A percentile compares a stretch with the other conserved stretches of the same genome.
Evolutionary conservation across 2,113 vertebrate genomes (phyloP).

Genomic region (Meles meles): DNA sequence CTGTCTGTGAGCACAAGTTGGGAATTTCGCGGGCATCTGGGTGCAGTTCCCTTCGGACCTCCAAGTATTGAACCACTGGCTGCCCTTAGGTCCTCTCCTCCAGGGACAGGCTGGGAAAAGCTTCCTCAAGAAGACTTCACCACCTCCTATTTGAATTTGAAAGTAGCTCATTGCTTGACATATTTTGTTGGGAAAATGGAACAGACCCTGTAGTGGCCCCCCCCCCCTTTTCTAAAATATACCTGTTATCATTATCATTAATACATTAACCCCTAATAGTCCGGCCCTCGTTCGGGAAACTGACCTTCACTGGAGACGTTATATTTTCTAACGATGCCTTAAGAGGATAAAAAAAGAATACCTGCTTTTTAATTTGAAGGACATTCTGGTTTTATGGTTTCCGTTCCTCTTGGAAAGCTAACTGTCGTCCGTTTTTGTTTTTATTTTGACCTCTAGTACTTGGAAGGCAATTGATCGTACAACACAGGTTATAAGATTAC

Average conservation of each 20-base stretch:
- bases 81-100: neutral
- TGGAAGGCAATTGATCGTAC: slow-evolving; percentile 72
- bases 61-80: neutral
- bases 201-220: neutral
- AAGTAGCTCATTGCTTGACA: slow-evolving; percentile 28
- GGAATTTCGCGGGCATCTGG: neutral
- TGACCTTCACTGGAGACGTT: neutral
- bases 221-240: neutral
- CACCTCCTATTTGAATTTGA: neutral
- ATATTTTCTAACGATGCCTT: neutral
- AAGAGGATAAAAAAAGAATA: neutral
- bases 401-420: slow-evolving; percentile 58
- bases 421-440: slow-evolving; percentile 54
- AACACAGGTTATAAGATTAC: slow-evolving; percentile 75
- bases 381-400: slow-evolving; percentile 53
- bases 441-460: slow-evolving; percentile 53
- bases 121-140: neutral
- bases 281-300: neutral
- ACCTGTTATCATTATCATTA: neutral
- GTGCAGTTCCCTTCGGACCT: neutral
- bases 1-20: neutral
- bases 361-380: neutral
- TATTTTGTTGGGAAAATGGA: neutral
- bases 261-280: neutral
- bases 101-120: neutral